Percentiles rank a stretch among this genome's conserved stretches.
phyloP scores from a whole-genome alignment of 2,797 vertebrate species.

The Poeciliopsis turneri region DNA sequence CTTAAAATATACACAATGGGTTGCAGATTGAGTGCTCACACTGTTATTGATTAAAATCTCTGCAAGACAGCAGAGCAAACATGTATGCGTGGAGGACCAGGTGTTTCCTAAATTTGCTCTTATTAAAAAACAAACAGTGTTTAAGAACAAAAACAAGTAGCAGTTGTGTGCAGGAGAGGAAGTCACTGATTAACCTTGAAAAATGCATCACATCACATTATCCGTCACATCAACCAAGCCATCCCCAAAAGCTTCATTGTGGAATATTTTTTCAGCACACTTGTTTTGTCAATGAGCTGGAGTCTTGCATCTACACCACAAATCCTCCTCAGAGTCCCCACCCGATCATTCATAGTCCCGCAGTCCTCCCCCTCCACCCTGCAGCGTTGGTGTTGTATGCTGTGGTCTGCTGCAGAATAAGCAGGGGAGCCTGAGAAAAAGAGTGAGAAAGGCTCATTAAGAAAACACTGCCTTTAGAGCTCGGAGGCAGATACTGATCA shows the following conservation, averaged over 20 bases:
- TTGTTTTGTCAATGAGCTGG: not conserved
- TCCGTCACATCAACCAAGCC: not conserved
- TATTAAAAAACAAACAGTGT: not conserved
- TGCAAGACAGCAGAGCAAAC: not conserved
- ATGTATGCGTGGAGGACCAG: not conserved
- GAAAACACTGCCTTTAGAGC: conserved; percentile 38
- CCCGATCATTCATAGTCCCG: conserved; percentile 35
- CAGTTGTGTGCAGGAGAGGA: not conserved
- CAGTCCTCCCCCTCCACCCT: conserved; percentile 42
- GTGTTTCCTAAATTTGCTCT: not conserved
- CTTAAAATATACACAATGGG: not conserved
- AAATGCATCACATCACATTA: too few relatives aligned
- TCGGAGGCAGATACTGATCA: conserved; percentile 38
- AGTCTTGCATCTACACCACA: not conserved
- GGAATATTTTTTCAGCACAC: not conserved
- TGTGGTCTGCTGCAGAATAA: conserved; percentile 60
- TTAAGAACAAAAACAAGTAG: not conserved
- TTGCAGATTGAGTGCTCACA: conserved; percentile 7
- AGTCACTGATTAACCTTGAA: not conserved
- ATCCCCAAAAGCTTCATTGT: not conserved
- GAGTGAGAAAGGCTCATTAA: conserved; percentile 58
- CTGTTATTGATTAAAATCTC: not conserved
- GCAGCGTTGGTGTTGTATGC: conserved; percentile 16
- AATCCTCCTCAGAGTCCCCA: not conserved
- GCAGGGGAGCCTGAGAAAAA: conserved; percentile 37